These are phyloP conservation scores for Melikaiella ostensackeni DNA, from an alignment of 2,888 invertebrate genomes.

Conservation along the genomic window DNA sequence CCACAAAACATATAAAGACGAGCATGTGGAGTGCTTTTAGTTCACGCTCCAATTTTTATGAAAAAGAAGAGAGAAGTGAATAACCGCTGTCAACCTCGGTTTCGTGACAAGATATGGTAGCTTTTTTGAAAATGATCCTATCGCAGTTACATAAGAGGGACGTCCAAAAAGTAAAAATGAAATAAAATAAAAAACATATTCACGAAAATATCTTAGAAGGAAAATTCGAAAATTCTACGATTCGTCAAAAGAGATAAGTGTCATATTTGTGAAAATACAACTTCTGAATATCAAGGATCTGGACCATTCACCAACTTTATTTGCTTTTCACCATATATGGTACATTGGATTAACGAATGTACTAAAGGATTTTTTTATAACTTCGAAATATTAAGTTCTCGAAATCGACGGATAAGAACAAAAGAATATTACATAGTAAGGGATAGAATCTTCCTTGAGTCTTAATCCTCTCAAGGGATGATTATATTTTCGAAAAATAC, in stretches of 20 bases:
- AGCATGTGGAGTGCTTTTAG: slow-evolving; percentile 8
- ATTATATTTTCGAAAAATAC: not conserved
- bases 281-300: not conserved
- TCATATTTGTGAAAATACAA: not conserved
- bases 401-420: not conserved
- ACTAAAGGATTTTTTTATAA: not conserved
- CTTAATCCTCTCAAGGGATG: no score
- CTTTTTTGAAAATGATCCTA: slow-evolving; percentile 10
- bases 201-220: not conserved
- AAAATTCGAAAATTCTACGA: not conserved
- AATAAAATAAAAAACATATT: not conserved
- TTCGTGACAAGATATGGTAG: not conserved
- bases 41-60: slow-evolving; percentile 36
- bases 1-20: not conserved
- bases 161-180: not conserved
- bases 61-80: slow-evolving; percentile 9
- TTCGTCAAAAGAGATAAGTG: not conserved
- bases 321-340: not conserved
- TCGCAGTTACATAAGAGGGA: not conserved
- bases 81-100: slow-evolving; percentile 1
- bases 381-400: not conserved
- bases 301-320: not conserved
- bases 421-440: not conserved
- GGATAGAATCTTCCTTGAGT: not conserved
- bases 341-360: not conserved